Conservation (phyloP, 2,888 invertebrate species). For the Blera fallax region DNA sequence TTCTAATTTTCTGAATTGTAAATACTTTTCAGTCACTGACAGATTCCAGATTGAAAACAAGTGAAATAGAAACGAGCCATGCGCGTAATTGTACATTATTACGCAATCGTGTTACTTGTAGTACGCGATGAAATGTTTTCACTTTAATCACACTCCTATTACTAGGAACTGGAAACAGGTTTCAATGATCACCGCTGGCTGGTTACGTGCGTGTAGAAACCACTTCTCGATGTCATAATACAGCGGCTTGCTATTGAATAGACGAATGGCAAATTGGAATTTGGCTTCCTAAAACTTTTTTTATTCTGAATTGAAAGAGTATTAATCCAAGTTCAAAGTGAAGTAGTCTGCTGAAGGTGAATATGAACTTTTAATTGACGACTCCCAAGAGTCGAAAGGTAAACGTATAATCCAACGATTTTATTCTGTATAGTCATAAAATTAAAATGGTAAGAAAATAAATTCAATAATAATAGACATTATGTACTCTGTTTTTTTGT, state of each 20-base stretch:
- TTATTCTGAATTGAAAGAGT: not conserved
- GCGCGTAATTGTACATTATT: conserved; percentile 5
- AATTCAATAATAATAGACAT: not conserved
- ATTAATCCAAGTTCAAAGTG: not conserved
- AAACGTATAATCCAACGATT: not conserved
- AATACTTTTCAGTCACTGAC: not conserved
- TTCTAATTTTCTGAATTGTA: not conserved
- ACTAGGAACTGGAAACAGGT: conserved; percentile 30
- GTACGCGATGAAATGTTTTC: conserved; percentile 28
- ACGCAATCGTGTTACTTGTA: not conserved
- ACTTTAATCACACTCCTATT: conserved; percentile 29
- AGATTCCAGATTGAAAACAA: not conserved
- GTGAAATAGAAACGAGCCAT: not conserved
- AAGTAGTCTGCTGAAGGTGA: not conserved
- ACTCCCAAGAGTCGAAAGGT: not conserved
- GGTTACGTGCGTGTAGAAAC: not conserved
- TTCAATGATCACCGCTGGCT: not conserved
- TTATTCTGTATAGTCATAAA: not conserved
- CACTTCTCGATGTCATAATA: not conserved
- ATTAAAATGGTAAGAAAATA: no score
- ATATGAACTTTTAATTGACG: not conserved
- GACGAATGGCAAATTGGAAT: not conserved
- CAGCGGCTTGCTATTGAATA: not conserved
- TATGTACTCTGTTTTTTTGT: not conserved
- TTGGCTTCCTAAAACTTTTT: no score